phyloP scores from a whole-genome alignment of 1,140 invertebrate genomes.

The Chlorops oryzae region DNA sequence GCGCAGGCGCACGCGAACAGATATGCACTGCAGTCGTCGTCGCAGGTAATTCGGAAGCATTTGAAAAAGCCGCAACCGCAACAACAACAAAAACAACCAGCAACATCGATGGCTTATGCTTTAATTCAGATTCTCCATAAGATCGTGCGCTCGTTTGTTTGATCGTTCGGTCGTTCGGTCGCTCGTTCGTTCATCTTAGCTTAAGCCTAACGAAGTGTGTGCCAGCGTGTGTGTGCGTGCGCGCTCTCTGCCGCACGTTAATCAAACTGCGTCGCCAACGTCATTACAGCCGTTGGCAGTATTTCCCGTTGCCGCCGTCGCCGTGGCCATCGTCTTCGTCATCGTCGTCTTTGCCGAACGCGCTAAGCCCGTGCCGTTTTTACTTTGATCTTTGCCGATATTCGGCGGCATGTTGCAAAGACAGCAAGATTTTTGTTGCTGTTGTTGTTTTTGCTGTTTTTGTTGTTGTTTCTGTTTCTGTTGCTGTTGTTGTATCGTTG shows the following conservation, averaged over 20 bases:
- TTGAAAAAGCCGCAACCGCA: not conserved
- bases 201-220: not conserved
- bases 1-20: too few species aligned
- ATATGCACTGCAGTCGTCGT: not conserved
- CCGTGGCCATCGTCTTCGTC: too few species aligned
- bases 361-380: conserved; percentile 47
- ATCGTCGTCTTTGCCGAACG: conserved; percentile 40
- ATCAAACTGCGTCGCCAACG: not conserved
- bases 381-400: conserved; percentile 44
- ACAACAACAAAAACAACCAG: not conserved
- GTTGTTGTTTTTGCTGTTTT: not conserved
- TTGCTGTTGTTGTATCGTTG: not conserved
- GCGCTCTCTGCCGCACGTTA: not conserved
- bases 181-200: not conserved
- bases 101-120: not conserved
- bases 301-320: too few species aligned
- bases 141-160: not conserved
- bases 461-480: not conserved
- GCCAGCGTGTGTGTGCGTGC: not conserved
- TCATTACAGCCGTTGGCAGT: too few species aligned
- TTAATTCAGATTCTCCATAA: not conserved
- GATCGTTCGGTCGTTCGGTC: not conserved
- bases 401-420: conserved; percentile 21
- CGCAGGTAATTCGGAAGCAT: not conserved
- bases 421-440: conserved; percentile 15